Conservation (phyloP, 2,888 invertebrate genomes). For the Mechanitis messenoides region DNA sequence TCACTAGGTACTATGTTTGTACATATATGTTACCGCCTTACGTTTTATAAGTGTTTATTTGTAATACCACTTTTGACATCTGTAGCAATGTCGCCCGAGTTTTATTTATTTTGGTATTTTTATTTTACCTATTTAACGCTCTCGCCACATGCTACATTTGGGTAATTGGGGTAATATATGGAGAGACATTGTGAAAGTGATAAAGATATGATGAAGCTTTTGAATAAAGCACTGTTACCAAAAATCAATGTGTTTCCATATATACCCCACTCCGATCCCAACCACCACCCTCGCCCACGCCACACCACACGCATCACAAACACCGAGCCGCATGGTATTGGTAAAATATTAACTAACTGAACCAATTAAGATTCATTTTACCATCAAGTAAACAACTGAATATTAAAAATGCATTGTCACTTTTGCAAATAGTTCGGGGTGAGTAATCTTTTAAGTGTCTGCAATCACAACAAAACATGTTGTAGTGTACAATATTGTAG, state of each 20-base stretch:
- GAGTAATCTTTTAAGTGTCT: too few relatives aligned
- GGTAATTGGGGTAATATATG: slow-evolving; percentile 82
- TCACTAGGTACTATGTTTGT: slow-evolving; percentile 72
- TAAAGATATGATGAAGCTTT: slow-evolving; percentile 78
- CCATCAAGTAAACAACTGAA: too few relatives aligned
- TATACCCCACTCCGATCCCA: slow-evolving; percentile 63
- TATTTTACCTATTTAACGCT: slow-evolving; percentile 62
- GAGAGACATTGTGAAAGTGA: slow-evolving; percentile 82
- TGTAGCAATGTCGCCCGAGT: slow-evolving; percentile 76
- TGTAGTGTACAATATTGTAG: too few relatives aligned
- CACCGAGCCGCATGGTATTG: slow-evolving; percentile 14
- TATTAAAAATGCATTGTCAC: too few relatives aligned
- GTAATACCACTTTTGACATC: slow-evolving; percentile 78
- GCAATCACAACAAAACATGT: too few relatives aligned
- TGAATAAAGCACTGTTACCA: slow-evolving; percentile 83
- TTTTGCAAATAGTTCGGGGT: too few relatives aligned
- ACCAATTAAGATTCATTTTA: too few relatives aligned
- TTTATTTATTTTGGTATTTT: slow-evolving; percentile 61
- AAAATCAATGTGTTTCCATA: slow-evolving; percentile 82
- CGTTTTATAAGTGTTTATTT: slow-evolving; percentile 74
- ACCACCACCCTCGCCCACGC: slow-evolving; percentile 37
- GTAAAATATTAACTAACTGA: too few relatives aligned
- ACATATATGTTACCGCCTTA: slow-evolving; percentile 75
- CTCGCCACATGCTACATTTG: slow-evolving; percentile 76
- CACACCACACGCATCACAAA: slow-evolving; percentile 16